phyloP scores from a whole-genome alignment of 2,113 vertebrate genomes.

The Callionymus lyra region DNA sequence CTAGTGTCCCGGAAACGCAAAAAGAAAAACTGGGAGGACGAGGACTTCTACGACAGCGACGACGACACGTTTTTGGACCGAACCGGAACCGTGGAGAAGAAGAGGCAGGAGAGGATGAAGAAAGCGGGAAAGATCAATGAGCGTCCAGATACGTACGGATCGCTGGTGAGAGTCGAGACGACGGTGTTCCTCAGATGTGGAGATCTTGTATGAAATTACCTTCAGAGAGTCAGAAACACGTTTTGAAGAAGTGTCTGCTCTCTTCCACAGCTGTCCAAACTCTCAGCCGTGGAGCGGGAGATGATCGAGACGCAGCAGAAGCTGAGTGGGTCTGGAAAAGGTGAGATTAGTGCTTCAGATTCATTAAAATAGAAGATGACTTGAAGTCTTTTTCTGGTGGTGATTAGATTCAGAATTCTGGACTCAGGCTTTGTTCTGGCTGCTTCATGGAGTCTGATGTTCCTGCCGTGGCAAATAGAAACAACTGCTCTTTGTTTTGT shows the following conservation, averaged over 20 bases:
- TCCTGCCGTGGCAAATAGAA: too few relatives aligned
- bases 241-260: too few relatives aligned
- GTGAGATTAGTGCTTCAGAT: slow-evolving; percentile 61
- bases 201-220: too few relatives aligned
- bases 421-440: too few relatives aligned
- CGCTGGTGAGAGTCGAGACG: slow-evolving; percentile 68
- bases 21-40: slow-evolving; percentile 95
- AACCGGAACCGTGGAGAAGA: slow-evolving; percentile 88
- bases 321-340: slow-evolving; percentile 71
- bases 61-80: slow-evolving; percentile 94
- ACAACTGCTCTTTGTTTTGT: too few relatives aligned
- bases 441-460: too few relatives aligned
- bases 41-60: slow-evolving; percentile 96
- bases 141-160: slow-evolving; percentile 83
- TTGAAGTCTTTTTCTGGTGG: too few relatives aligned
- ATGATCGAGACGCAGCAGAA: slow-evolving; percentile 78
- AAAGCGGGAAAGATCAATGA: slow-evolving; percentile 92
- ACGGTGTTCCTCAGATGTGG: too few relatives aligned
- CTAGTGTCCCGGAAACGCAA: slow-evolving; percentile 92
- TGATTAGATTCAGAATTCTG: too few relatives aligned
- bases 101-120: slow-evolving; percentile 89
- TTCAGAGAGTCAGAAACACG: too few relatives aligned
- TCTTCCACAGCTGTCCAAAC: slow-evolving; percentile 72
- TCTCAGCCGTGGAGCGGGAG: slow-evolving; percentile 80
- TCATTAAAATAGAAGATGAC: too few relatives aligned